Base-by-base conservation (phyloP, 2,888 invertebrate genomes). In the Coelinius sp. region DNA sequence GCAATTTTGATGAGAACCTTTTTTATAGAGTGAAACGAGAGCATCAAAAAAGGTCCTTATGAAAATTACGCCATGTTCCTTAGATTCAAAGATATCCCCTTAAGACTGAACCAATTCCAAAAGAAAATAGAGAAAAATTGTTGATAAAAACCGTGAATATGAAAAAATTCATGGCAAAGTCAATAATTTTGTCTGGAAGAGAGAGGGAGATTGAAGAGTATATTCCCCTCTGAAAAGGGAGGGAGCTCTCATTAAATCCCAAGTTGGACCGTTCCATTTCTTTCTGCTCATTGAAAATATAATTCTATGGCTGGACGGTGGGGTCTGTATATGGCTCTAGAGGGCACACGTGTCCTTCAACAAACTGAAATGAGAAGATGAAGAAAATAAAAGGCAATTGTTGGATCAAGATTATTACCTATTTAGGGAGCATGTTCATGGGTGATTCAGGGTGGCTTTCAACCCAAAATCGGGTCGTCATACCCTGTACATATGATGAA, bases 191-290 rank as follows among this genome's bases (percentile, higher is more conserved):
- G 71, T 46, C 25, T 24, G 46, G 35, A 14, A 63, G 52, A 59
- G 52, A 56, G n/a, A n/a, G n/a, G 35, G 66, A 24, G 52, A 66
- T 64, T 25, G 59, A 46, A 31, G 49, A 64, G 63, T 52, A 6
- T 27, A 25, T 67, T 66, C 20, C 52, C 53, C 67, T 73, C 75
- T 71, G 79, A 78, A 83, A 81, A 81, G 77, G 77, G 77, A 81
- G 77, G 77, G 77, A 74, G 76, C 78, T 81, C 79, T 85, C 85
- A 80, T 85, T 85, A 84, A 84, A 83, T 82, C 76, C 78, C 80
- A 79, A 77, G 79, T 71, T 75, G 73, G 75, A 74, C 70, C 52
- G 46, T 75, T 75, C 35, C 52, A 7, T 52, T 17, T 44, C n/a
- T 53, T 53, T 27, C 53, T 14, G 78, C 81, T 79, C 82, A 82